phyloP scores from a whole-genome alignment of 2,888 invertebrate genomes.

The Torymus aiolomorphi region DNA sequence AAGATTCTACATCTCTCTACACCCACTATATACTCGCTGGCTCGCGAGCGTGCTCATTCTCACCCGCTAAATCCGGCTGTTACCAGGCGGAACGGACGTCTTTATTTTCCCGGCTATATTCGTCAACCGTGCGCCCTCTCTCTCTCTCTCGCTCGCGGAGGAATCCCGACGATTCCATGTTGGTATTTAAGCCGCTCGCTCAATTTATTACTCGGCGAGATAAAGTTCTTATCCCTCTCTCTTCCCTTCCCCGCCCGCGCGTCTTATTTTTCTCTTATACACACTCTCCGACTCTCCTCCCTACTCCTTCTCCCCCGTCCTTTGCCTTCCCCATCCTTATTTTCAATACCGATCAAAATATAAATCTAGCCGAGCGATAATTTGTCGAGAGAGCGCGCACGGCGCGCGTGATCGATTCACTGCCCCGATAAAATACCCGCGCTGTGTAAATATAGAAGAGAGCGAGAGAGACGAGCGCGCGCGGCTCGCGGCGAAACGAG shows the following conservation, averaged over 20 bases:
- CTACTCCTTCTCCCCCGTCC: neutral
- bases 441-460: constrained; percentile 16
- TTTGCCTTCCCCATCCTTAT: neutral
- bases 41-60: constrained; percentile 39
- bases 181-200: constrained; percentile 49
- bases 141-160: neutral
- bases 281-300: neutral
- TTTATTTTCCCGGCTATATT: constrained; percentile 52
- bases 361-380: constrained; percentile 45
- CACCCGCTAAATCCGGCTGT: constrained; percentile 45
- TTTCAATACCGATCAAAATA: constrained; percentile 42
- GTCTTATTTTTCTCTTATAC: neutral
- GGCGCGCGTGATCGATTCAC: constrained; percentile 29
- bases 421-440: constrained; percentile 2
- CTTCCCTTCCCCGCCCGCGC: neutral
- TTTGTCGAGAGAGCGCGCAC: constrained; percentile 37
- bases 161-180: constrained; percentile 47
- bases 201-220: constrained; percentile 49
- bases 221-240: constrained; percentile 48
- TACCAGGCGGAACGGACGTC: constrained; percentile 42
- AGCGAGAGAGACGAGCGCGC: constrained; percentile 1
- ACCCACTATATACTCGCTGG: constrained; percentile 32
- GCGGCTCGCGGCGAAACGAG: constrained; percentile 23
- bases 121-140: constrained; percentile 36
- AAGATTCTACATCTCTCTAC: constrained; percentile 22